phyloP scores from a whole-genome alignment of 1,140 invertebrate genomes.

The Cephus cinctus region DNA sequence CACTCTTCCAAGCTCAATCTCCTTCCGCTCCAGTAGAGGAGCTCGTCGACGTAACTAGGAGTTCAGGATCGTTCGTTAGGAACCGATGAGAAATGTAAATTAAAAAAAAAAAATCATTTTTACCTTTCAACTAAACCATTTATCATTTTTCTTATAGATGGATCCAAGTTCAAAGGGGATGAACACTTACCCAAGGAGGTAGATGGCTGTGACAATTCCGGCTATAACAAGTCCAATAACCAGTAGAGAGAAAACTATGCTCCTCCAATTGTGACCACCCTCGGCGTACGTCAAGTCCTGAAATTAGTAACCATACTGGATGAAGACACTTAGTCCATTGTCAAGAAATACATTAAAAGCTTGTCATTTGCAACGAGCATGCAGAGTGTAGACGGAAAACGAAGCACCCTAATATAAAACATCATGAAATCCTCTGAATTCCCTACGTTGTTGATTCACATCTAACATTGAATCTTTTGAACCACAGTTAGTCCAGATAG shows the following conservation, averaged over 20 bases:
- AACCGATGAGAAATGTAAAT: conserved; percentile 1
- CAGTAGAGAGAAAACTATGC: conserved; percentile 79
- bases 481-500: too few relatives aligned
- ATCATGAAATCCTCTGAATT: too few relatives aligned
- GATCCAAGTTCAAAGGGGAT: neutral
- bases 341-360: too few relatives aligned
- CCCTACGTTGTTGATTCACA: too few relatives aligned
- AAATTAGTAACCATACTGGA: too few relatives aligned
- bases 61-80: too few relatives aligned
- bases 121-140: conserved; percentile 7
- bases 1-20: conserved; percentile 80
- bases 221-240: conserved; percentile 83
- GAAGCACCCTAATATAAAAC: too few relatives aligned
- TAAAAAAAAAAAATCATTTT: conserved; percentile 5
- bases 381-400: too few relatives aligned
- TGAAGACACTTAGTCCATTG: too few relatives aligned
- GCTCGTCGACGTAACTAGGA: conserved; percentile 81
- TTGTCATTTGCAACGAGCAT: too few relatives aligned
- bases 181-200: conserved; percentile 71
- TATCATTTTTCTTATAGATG: neutral
- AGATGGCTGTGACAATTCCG: conserved; percentile 81
- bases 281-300: conserved; percentile 72
- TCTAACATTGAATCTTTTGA: too few relatives aligned
- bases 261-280: conserved; percentile 83
- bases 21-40: conserved; percentile 80